A percentile compares a stretch with the other conserved stretches of the same genome.
Conservation (phyloP, 1,140 invertebrate species). For the Drosophila insularis region DNA sequence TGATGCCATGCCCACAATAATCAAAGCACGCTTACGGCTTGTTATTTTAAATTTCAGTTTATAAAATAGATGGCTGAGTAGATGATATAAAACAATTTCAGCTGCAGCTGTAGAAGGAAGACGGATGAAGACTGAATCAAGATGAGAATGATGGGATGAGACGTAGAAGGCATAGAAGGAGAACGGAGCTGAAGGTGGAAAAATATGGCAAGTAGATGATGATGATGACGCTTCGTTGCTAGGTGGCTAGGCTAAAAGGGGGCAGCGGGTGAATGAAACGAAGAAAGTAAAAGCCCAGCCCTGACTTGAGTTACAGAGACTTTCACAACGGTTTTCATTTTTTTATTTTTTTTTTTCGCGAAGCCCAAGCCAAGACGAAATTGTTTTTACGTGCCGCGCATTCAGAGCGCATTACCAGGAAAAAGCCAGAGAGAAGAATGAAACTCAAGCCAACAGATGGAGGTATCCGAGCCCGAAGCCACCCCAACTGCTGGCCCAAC, state of each 20-base stretch:
- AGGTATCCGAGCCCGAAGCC: neutral
- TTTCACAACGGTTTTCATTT: constrained; percentile 34
- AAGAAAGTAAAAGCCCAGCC: neutral
- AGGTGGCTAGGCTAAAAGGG: neutral
- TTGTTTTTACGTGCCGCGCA: constrained; percentile 67
- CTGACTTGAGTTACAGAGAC: constrained; percentile 1
- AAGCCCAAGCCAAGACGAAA: constrained; percentile 39
- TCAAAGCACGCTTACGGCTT: constrained; percentile 64
- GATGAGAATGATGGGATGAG: constrained; percentile 2
- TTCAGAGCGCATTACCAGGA: constrained; percentile 26
- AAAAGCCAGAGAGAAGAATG: neutral
- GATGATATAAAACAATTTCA: constrained; percentile 69
- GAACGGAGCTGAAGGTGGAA: neutral
- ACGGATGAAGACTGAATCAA: constrained; percentile 4
- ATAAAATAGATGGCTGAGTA: constrained; percentile 52
- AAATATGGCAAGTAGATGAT: constrained; percentile 5
- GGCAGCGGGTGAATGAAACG: too few species aligned
- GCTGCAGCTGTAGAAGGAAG: constrained; percentile 2
- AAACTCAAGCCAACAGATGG: constrained; percentile 11
- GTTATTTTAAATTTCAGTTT: constrained; percentile 71
- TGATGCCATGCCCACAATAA: constrained; percentile 43
- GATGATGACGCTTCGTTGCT: neutral
- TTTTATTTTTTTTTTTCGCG: neutral
- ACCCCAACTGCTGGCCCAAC: constrained; percentile 21
- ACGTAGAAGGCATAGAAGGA: neutral